Evolutionary conservation across 2,113 vertebrate species (phyloP).

Genomic region (Orcinus orca): DNA sequence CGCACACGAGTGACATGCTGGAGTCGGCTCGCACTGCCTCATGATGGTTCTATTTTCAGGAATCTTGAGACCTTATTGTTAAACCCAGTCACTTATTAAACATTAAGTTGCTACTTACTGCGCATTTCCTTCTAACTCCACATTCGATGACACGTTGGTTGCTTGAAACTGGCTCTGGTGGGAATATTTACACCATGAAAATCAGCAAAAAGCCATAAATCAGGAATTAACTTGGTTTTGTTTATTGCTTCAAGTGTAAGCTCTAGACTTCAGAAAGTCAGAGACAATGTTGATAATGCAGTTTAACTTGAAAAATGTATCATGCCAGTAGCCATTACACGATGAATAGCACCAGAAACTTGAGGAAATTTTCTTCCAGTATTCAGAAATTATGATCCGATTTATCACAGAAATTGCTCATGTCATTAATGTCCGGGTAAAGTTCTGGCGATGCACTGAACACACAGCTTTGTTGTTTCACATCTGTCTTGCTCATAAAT

Average conservation of each 20-base stretch:
- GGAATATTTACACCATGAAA: not conserved
- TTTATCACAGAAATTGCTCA: not conserved
- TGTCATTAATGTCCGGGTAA: fast-evolving
- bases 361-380: not conserved
- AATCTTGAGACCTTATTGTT: not conserved
- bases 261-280: not conserved
- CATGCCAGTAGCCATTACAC: not conserved
- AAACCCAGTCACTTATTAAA: not conserved
- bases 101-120: not conserved
- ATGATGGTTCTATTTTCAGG: not conserved
- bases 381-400: not conserved
- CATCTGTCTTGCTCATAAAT: not conserved
- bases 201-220: not conserved
- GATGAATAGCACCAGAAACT: not conserved
- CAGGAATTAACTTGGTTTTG: not conserved
- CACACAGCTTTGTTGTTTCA: not conserved
- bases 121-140: not conserved
- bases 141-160: not conserved
- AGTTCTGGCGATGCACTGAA: not conserved
- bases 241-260: not conserved
- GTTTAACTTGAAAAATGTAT: not conserved
- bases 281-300: not conserved
- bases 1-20: fast-evolving
- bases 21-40: fast-evolving
- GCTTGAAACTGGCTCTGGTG: not conserved